Evolutionary conservation across 2,113 vertebrate species (phyloP), one percentile per base, ranked within the genome.

Genomic region (Pelusios castaneus): DNA sequence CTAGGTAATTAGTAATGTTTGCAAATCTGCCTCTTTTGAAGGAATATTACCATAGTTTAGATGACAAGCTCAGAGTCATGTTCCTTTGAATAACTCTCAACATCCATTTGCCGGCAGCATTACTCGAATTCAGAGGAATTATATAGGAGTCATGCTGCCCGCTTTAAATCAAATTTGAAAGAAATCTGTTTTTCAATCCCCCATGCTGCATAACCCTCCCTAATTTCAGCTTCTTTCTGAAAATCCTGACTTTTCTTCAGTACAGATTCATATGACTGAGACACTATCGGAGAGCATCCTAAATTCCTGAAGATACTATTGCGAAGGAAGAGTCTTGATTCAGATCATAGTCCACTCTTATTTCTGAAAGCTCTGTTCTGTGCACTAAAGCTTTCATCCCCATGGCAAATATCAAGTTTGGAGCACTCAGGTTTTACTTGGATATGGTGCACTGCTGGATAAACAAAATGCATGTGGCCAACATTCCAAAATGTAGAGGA

Each of bases 111-210:
- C 94, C 90, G 94, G 92, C 84, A 92, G 89, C 95, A 93, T 95
- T 97, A 97, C 95, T 92, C 92, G 93, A 93, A 97, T 95, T 93
- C 92, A 87, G 41, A 94, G 91, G 94, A 89, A 91, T 94, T 96
- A 95, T 94, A 89, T 56, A 70, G 82, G 88, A 97, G 73, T 86
- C 17, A 2, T 25, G 77, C 85, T 95, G 91, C 95, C 96, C 94
- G 88, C 92, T 95, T 96, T n/a, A 45, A 55, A 95, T 52, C 63
- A 77, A 83, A 89, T 87, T 54, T 56, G 19, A 45, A 73, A 60
- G 75, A 81, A 60, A 89, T 73, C 70, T 51, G 89, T 79, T 89
- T 19, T 63, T 82, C 4, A 3, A 49, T 70, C 76, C 84, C 82
- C 55, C 0, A 5, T 51, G 1, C 5, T 34, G 43, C 84, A 31